Base-by-base conservation (phyloP, 2,888 invertebrate genomes). In the Xanthorhoe spadicearia region DNA sequence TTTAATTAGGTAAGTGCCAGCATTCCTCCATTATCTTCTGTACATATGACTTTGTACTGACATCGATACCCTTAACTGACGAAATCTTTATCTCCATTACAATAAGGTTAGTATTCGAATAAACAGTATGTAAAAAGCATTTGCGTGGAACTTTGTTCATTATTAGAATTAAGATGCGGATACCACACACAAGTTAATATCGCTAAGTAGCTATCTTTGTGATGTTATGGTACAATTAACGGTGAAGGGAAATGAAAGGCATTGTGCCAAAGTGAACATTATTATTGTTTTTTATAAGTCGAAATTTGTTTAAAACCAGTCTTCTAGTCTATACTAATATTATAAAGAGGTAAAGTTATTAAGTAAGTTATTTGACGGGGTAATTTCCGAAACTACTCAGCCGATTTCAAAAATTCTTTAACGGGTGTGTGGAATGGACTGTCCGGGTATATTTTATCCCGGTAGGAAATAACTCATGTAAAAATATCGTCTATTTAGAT, bases 21-120 rank as follows among this genome's bases (percentile, higher is more conserved):
- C 66, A 62, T 66, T 55, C 59, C 35, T 55, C 62, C 66, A 66
- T 66, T 66, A 62, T 66, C 62, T 62, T 62, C 46, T 51, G 66
- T 59, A 55, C 58, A 66, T 61, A 66, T 51, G 66, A 57, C 49
- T 57, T 50, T 23, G 15, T 52, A 38, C 51, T 8, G 53, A 48
- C 49, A 62, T 49, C 19, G 57, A 59, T 53, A 58, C 50, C 18
- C 46, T 9, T 5, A 32, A 28, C 28, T 4, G 6, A 5, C n/a
- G 6, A 3, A 10, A 35, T 23, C 55, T 60, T 28, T 38, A 59
- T 23, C 0, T 17, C 1, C 1, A n/a, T 35, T 1, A 19, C 5
- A 28, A 54, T 62, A 61, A 50, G 50, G 61, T 43, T 38, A 49
- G 0, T n/a, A 19, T 58, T 66, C 19, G 58, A 19, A 28, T 61